These are phyloP conservation scores for Scrobipalpa atriplicella DNA, from an alignment of 2,888 invertebrate genomes.

Conservation along the genomic window DNA sequence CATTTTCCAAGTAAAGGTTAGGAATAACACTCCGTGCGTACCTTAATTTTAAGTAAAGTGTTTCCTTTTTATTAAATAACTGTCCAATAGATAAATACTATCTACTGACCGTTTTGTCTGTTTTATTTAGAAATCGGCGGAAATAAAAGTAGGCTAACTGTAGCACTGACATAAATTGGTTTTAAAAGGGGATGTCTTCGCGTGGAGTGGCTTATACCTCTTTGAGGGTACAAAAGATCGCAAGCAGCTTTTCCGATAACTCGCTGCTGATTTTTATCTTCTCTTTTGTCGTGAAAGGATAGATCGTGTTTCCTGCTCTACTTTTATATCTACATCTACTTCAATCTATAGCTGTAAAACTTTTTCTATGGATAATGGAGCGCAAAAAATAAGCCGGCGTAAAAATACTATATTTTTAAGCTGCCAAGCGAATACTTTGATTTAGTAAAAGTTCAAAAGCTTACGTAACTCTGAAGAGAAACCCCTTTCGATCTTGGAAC, in stretches of 20 bases:
- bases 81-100: slow-evolving; percentile 5
- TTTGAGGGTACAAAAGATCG: slow-evolving; percentile 51
- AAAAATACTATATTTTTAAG: no score
- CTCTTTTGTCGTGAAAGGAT: slow-evolving; percentile 46
- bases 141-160: slow-evolving; percentile 18
- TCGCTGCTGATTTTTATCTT: slow-evolving; percentile 56
- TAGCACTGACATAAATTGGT: slow-evolving; percentile 36
- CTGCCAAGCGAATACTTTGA: background rate
- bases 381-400: no score
- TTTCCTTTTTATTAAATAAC: slow-evolving; percentile 18
- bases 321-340: background rate
- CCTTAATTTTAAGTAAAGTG: slow-evolving; percentile 22
- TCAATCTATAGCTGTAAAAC: background rate
- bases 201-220: slow-evolving; percentile 47
- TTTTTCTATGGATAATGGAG: background rate
- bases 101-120: background rate
- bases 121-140: background rate
- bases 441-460: no score
- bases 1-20: slow-evolving; percentile 12
- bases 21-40: slow-evolving; percentile 7
- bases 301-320: slow-evolving; percentile 16
- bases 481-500: no score
- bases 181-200: slow-evolving; percentile 35
- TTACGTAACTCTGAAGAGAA: no score
- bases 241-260: slow-evolving; percentile 50